Evolutionary conservation across 37 sponge, comb jelly and placozoan species (phyloP).

Genomic region (Axinella damicornis): DNA sequence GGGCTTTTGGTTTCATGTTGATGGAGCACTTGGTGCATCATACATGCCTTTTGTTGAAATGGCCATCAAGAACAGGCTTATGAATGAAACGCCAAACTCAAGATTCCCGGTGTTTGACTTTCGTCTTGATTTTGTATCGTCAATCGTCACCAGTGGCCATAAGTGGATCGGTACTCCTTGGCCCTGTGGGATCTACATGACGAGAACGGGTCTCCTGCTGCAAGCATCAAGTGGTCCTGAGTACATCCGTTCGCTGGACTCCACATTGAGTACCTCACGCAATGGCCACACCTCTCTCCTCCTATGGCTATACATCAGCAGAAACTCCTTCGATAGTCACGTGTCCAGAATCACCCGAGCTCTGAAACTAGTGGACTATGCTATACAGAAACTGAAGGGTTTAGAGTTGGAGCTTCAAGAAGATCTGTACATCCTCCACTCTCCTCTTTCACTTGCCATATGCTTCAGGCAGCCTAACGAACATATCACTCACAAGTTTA

Average conservation of each 20-base stretch:
- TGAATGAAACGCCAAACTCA: background rate
- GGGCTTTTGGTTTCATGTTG: constrained; percentile 44
- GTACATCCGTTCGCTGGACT: constrained; percentile 29
- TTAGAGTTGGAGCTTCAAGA: constrained; percentile 10
- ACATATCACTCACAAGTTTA: constrained; percentile 16
- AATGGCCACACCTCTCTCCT: constrained; percentile 19
- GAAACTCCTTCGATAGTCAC: constrained; percentile 8
- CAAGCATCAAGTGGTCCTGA: background rate
- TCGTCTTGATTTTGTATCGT: constrained; percentile 33
- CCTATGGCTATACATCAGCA: constrained; percentile 44
- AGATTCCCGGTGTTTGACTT: constrained; percentile 40
- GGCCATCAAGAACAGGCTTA: constrained; percentile 12
- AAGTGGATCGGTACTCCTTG: constrained; percentile 33
- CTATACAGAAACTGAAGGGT: background rate
- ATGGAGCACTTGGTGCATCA: constrained; percentile 33
- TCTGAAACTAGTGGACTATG: constrained; percentile 12
- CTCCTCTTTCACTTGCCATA: constrained; percentile 5
- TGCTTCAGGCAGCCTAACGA: constrained; percentile 27
- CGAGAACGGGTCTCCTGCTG: constrained; percentile 1
- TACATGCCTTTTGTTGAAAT: constrained; percentile 45
- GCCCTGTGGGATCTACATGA: constrained; percentile 40
- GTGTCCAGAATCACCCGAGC: background rate
- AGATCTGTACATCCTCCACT: constrained; percentile 22
- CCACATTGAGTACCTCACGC: constrained; percentile 34
- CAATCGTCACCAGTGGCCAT: constrained; percentile 44